Evolutionary conservation across 2,888 invertebrate genomes (phyloP).

Genomic region (Carabus problematicus): DNA sequence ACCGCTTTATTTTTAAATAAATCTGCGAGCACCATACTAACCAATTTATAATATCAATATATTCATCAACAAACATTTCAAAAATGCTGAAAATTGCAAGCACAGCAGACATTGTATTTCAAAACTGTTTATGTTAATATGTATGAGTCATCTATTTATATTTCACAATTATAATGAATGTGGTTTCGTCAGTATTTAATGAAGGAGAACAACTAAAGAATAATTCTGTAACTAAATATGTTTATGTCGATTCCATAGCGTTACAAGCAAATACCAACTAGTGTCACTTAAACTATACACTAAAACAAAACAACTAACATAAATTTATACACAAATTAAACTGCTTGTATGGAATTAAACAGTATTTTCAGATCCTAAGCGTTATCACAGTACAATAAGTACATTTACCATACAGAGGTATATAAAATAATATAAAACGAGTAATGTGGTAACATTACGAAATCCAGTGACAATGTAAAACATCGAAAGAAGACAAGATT

Average conservation of each 20-base stretch:
- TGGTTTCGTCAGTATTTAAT: slow-evolving; percentile 6
- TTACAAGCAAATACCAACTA: slow-evolving; percentile 29
- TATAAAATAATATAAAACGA: slow-evolving; percentile 16
- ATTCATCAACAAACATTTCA: background rate
- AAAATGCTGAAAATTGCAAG: background rate
- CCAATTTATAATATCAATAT: slow-evolving; percentile 12
- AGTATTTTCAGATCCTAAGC: slow-evolving; percentile 30
- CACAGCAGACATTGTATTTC: background rate
- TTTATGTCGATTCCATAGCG: slow-evolving; percentile 27
- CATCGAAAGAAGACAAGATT: slow-evolving; percentile 9
- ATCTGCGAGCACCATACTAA: background rate
- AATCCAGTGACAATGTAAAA: slow-evolving; percentile 2
- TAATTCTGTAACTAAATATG: slow-evolving; percentile 29
- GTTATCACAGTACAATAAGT: slow-evolving; percentile 41
- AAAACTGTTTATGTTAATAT: slow-evolving; percentile 4
- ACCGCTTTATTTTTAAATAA: background rate
- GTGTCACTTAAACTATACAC: slow-evolving; percentile 28
- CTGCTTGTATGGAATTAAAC: slow-evolving; percentile 2
- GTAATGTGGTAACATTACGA: slow-evolving; percentile 36
- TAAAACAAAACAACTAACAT: background rate
- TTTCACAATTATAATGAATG: slow-evolving; percentile 9
- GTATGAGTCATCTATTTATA: slow-evolving; percentile 1
- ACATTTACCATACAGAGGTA: slow-evolving; percentile 36
- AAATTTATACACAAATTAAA: background rate
- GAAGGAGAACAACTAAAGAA: slow-evolving; percentile 18